phyloP scores from a whole-genome alignment of 2,888 invertebrate genomes.

The Pocota personata region DNA sequence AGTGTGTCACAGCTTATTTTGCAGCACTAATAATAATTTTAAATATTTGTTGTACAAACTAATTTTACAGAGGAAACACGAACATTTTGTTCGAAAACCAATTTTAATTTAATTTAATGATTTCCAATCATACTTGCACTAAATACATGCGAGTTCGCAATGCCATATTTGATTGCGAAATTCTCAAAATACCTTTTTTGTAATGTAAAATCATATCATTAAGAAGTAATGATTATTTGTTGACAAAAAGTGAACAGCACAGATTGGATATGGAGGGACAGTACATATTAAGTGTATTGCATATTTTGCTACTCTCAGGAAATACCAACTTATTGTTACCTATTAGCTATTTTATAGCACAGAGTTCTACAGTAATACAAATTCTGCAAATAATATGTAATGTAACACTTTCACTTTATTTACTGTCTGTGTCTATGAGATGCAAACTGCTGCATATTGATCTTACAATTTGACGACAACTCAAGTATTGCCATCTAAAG shows the following conservation, averaged over 20 bases:
- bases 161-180: not conserved
- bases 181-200: not conserved
- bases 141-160: not conserved
- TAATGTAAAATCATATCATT: not conserved
- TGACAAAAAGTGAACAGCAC: not conserved
- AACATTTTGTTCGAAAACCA: not conserved
- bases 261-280: not conserved
- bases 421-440: too few species aligned
- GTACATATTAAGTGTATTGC: too few species aligned
- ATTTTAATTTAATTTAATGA: constrained; percentile 11
- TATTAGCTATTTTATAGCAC: too few species aligned
- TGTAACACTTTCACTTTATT: too few species aligned
- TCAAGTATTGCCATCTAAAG: too few species aligned
- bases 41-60: constrained; percentile 13
- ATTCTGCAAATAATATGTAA: too few species aligned
- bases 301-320: too few species aligned
- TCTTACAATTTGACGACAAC: too few species aligned
- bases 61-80: not conserved
- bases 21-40: not conserved
- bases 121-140: not conserved
- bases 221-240: not conserved
- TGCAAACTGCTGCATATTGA: too few species aligned
- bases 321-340: too few species aligned
- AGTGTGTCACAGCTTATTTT: not conserved
- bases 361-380: too few species aligned